Conservation (phyloP, 2,888 invertebrate genomes). For the Drosophila nigricruria region DNA sequence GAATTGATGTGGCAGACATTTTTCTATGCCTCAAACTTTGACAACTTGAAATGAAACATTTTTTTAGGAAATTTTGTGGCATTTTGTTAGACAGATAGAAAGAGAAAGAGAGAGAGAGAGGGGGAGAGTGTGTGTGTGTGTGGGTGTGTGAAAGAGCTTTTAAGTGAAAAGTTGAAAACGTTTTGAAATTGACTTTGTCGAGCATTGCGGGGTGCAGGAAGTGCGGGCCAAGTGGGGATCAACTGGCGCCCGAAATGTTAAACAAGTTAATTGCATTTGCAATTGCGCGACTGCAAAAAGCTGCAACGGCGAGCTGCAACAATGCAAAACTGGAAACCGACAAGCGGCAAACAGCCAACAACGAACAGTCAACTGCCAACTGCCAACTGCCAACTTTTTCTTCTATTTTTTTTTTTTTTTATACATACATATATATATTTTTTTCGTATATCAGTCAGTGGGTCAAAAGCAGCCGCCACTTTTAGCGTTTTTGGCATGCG, state of each 20-base stretch:
- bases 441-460: conserved; percentile 74
- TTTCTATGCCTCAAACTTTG: conserved; percentile 51
- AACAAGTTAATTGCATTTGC: conserved; percentile 79
- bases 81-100: background rate
- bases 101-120: background rate
- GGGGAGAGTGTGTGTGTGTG: background rate
- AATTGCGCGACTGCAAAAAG: conserved; percentile 38
- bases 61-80: conserved; percentile 23
- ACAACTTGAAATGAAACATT: conserved; percentile 34
- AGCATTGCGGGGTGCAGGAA: conserved; percentile 5
- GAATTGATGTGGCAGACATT: conserved; percentile 66
- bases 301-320: conserved; percentile 43
- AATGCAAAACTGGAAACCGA: conserved; percentile 49
- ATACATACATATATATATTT: conserved; percentile 7
- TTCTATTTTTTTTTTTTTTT: conserved; percentile 20
- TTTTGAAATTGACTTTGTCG: conserved; percentile 23
- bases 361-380: conserved; percentile 16
- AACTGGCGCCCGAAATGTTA: conserved; percentile 63
- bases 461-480: conserved; percentile 74
- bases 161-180: conserved; percentile 34
- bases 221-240: conserved; percentile 44
- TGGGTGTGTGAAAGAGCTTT: conserved; percentile 3
- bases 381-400: conserved; percentile 44
- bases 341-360: conserved; percentile 40
- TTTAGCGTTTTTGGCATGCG: conserved; percentile 74